These are phyloP conservation scores for Molorchus minor DNA, from an alignment of 2,888 invertebrate species.

Conservation along the genomic window DNA sequence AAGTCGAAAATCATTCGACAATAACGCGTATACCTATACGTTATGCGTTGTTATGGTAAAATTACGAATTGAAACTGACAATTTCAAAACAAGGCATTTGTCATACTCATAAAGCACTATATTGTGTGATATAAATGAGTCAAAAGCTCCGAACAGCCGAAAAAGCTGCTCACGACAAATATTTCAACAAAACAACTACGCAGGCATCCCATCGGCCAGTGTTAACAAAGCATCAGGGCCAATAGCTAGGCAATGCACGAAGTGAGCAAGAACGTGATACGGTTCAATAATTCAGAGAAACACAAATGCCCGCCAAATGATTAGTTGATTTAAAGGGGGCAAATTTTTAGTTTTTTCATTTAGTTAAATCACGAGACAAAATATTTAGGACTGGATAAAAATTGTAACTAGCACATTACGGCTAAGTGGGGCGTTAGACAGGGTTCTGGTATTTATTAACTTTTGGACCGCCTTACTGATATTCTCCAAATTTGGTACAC, in stretches of 20 bases:
- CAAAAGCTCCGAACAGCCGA: neutral
- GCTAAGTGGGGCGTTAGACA: too few relatives aligned
- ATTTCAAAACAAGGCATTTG: neutral
- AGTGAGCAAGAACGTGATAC: conserved; percentile 28
- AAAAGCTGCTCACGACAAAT: neutral
- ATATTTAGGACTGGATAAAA: too few relatives aligned
- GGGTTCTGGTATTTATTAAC: too few relatives aligned
- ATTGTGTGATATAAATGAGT: too few relatives aligned
- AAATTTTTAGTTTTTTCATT: conserved; percentile 4
- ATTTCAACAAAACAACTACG: neutral
- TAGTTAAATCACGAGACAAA: too few relatives aligned
- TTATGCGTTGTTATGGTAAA: neutral
- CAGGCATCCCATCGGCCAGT: neutral
- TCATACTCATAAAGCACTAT: neutral
- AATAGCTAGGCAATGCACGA: conserved; percentile 24
- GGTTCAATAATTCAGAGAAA: conserved; percentile 22
- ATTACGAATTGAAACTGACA: neutral
- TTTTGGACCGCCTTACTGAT: too few relatives aligned
- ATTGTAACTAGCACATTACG: too few relatives aligned
- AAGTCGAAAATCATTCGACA: neutral
- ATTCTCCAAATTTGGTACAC: too few relatives aligned
- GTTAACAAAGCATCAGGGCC: neutral
- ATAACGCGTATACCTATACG: neutral
- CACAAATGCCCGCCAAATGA: conserved; percentile 19
- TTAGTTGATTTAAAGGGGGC: conserved; percentile 15